Percentiles rank a stretch among this genome's conserved stretches.
Evolutionary conservation across 2,888 invertebrate genomes (phyloP).

Genomic region (Petrolisthes manimaculis): DNA sequence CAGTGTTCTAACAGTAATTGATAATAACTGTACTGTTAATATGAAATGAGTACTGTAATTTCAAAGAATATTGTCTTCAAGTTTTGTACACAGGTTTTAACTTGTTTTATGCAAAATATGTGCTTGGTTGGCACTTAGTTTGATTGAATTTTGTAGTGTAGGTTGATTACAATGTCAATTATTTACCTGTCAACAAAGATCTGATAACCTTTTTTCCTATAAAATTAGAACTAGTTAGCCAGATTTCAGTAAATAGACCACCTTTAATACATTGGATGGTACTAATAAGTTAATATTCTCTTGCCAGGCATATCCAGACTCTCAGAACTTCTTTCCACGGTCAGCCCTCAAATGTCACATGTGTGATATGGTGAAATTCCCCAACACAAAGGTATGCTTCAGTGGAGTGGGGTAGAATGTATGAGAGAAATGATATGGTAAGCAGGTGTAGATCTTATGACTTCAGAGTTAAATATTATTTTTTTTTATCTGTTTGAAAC

Average conservation of each 20-base stretch:
- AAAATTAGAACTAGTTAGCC: too few relatives aligned
- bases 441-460: not conserved
- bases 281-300: not conserved
- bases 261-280: too few relatives aligned
- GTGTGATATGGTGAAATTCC: slow-evolving; percentile 44
- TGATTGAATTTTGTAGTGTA: too few relatives aligned
- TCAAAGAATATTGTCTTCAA: not conserved
- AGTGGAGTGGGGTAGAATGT: too few relatives aligned
- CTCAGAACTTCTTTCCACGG: slow-evolving; percentile 20
- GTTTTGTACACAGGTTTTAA: not conserved
- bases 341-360: slow-evolving; percentile 40
- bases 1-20: too few relatives aligned
- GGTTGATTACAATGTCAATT: too few relatives aligned
- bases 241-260: not conserved
- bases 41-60: not conserved
- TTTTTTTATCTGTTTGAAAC: not conserved
- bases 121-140: too few relatives aligned
- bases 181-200: too few relatives aligned
- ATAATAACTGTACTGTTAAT: not conserved
- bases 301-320: not conserved
- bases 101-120: too few relatives aligned
- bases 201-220: too few relatives aligned
- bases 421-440: not conserved
- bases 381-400: slow-evolving; percentile 35
- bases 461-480: not conserved